Percentiles rank a stretch among this genome's conserved stretches.
These are phyloP conservation scores for Drosophila nr. perissopoda DNA, from an alignment of 2,888 invertebrate genomes.

Conservation along the genomic window DNA sequence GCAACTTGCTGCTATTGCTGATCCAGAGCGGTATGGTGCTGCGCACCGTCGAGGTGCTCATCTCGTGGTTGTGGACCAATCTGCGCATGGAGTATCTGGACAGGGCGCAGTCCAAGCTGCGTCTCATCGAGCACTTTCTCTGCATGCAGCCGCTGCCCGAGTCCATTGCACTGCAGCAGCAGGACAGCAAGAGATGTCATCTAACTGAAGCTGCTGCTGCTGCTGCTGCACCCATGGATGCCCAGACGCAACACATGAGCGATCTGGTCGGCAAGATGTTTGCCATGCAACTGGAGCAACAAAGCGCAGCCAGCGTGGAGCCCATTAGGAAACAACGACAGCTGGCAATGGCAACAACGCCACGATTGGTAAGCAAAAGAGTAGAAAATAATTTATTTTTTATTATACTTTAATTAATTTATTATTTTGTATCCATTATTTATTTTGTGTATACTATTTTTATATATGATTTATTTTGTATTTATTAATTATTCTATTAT, in stretches of 20 bases:
- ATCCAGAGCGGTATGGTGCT: conserved; percentile 74
- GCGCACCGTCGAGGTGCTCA: conserved; percentile 77
- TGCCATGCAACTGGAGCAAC: conserved; percentile 48
- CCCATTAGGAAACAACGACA: conserved; percentile 74
- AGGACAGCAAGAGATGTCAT: conserved; percentile 3
- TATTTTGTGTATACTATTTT: background rate
- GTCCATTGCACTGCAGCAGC: background rate
- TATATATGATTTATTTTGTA: background rate
- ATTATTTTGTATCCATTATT: background rate
- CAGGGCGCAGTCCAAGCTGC: conserved; percentile 75
- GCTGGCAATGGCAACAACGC: conserved; percentile 49
- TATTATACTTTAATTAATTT: background rate
- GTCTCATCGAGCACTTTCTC: conserved; percentile 71
- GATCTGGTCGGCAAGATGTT: conserved; percentile 51
- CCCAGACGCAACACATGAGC: conserved; percentile 32
- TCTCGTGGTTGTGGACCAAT: conserved; percentile 79
- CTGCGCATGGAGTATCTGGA: conserved; percentile 81
- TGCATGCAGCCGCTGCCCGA: conserved; percentile 39
- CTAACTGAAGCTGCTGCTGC: background rate
- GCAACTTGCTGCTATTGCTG: conserved; percentile 69
- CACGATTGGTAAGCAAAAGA: conserved; percentile 33
- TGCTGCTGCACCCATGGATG: conserved; percentile 29
- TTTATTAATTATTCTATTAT: no score
- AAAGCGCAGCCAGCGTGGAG: conserved; percentile 54
- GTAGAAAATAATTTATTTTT: background rate